These are phyloP conservation scores for Otus sunia DNA, from an alignment of 2,113 vertebrate species.

Conservation along the genomic window DNA sequence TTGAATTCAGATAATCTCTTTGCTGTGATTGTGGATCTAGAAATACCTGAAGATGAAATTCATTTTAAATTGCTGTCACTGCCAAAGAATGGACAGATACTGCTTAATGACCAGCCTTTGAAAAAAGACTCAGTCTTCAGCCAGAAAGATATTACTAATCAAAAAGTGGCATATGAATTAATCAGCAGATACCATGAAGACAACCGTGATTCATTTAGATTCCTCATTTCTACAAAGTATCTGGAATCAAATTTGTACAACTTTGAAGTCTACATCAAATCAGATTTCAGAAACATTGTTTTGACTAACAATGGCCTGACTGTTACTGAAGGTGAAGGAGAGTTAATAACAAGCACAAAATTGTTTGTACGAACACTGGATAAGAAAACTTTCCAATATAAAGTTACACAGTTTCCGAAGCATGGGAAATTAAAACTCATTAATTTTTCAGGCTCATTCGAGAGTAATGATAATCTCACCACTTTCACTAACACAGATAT, in stretches of 20 bases:
- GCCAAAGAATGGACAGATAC: conserved; percentile 82
- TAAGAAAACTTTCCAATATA: conserved; percentile 80
- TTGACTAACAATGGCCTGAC: conserved; percentile 82
- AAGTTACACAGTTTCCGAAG: conserved; percentile 76
- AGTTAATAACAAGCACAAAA: conserved; percentile 80
- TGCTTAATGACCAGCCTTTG: conserved; percentile 77
- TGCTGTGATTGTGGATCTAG: conserved; percentile 67
- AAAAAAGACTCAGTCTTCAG: conserved; percentile 81
- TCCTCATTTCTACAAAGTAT: conserved; percentile 82
- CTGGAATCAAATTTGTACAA: conserved; percentile 78
- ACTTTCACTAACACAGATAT: conserved; percentile 84
- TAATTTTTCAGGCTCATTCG: conserved; percentile 75
- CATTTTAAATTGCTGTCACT: conserved; percentile 80
- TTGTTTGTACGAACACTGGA: conserved; percentile 83
- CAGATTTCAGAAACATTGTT: conserved; percentile 76
- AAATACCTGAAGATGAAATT: conserved; percentile 75
- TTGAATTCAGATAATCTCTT: conserved; percentile 79
- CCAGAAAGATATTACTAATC: conserved; percentile 79
- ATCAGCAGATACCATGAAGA: conserved; percentile 72
- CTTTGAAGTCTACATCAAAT: conserved; percentile 84
- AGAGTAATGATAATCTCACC: conserved; percentile 74
- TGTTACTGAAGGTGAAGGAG: conserved; percentile 86
- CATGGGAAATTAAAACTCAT: conserved; percentile 82
- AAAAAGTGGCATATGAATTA: conserved; percentile 81
- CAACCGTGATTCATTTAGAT: conserved; percentile 81